Conservation (phyloP, 1,140 invertebrate species). For the Heliconius melpomene region DNA sequence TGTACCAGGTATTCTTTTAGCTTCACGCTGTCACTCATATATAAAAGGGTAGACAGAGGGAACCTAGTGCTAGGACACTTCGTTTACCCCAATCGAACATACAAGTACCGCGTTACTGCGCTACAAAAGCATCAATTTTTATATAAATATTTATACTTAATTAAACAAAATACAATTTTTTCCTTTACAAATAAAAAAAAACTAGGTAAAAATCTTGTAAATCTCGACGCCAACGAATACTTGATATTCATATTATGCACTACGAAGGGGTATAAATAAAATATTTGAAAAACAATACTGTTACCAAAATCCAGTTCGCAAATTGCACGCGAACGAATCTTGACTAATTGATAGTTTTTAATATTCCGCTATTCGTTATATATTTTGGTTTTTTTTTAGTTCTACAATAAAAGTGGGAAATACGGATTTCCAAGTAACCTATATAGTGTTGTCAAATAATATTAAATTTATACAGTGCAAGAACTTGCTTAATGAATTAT, state of each 20-base stretch:
- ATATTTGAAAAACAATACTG: constrained; percentile 17
- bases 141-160: not conserved
- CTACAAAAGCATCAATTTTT: not conserved
- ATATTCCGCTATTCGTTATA: constrained; percentile 29
- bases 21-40: no score
- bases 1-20: no score
- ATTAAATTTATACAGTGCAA: not conserved
- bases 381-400: not conserved
- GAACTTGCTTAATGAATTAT: not conserved
- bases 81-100: no score
- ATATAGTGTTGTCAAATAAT: not conserved
- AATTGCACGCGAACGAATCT: constrained; percentile 27
- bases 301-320: constrained; percentile 25
- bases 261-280: constrained; percentile 15
- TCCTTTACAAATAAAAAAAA: not conserved
- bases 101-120: not conserved
- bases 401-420: not conserved
- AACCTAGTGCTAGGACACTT: no score
- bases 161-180: not conserved
- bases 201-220: not conserved
- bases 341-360: constrained; percentile 32
- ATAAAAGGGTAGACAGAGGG: no score
- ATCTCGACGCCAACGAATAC: constrained; percentile 2
- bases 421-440: constrained; percentile 27
- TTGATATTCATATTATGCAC: constrained; percentile 17